These are phyloP conservation scores for Saccopteryx leptura DNA, from an alignment of 2,113 vertebrate species.

Conservation along the genomic window DNA sequence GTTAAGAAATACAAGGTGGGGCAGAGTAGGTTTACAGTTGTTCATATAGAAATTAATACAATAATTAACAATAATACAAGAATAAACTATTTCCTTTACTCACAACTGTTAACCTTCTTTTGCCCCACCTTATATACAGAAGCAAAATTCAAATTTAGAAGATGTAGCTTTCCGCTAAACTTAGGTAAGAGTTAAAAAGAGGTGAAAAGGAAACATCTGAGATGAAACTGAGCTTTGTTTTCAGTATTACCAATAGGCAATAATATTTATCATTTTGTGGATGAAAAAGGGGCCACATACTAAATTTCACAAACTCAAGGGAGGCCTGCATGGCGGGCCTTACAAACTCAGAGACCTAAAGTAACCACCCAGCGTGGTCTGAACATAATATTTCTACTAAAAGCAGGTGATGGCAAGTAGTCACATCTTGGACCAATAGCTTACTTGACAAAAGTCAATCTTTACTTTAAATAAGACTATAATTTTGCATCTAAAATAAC, in stretches of 20 bases:
- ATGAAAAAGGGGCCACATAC: not conserved
- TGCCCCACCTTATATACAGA: not conserved
- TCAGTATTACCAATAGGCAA: not conserved
- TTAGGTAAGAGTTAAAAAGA: not conserved
- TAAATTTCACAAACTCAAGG: not conserved
- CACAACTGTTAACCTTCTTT: not conserved
- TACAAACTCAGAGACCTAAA: not conserved
- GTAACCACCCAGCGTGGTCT: not conserved
- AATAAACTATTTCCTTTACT: not conserved
- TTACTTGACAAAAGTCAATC: not conserved
- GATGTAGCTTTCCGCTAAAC: not conserved
- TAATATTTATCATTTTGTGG: conserved; percentile 11
- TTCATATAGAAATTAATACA: not conserved
- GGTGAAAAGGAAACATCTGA: not conserved
- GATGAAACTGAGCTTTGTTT: not conserved
- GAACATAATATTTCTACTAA: not conserved
- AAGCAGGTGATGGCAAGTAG: not conserved
- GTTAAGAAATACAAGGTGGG: not conserved
- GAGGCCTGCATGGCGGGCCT: not conserved
- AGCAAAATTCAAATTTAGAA: conserved; percentile 35
- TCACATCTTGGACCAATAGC: not conserved
- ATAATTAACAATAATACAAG: not conserved
- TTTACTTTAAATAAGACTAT: not conserved
- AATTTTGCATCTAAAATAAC: not conserved
- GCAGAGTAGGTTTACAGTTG: not conserved